A percentile compares a stretch with the other conserved stretches of the same genome.
Evolutionary conservation across 1,140 invertebrate species (phyloP).

Genomic region (Saccostrea glomerata): DNA sequence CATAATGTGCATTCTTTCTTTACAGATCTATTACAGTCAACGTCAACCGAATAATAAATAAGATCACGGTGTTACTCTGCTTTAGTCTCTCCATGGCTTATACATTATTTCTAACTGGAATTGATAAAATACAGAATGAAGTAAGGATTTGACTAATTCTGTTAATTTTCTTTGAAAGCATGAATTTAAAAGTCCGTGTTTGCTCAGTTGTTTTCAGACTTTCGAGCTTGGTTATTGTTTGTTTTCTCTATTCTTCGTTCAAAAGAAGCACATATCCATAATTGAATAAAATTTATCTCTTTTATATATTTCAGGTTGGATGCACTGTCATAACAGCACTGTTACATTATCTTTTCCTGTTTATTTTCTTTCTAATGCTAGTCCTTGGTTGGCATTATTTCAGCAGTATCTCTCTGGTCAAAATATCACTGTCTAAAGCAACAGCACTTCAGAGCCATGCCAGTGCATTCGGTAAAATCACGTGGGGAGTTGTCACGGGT

Average conservation of each 20-base stretch:
- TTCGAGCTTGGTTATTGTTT: too few relatives aligned
- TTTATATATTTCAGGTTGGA: not conserved
- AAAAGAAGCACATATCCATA: too few relatives aligned
- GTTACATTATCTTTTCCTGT: not conserved
- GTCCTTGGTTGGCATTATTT: not conserved
- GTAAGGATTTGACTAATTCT: not conserved
- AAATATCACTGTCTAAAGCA: not conserved
- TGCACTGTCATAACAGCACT: slow-evolving; percentile 22
- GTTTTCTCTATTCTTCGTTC: too few relatives aligned
- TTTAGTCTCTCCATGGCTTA: not conserved
- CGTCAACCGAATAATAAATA: not conserved
- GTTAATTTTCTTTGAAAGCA: too few relatives aligned
- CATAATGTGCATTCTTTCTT: not conserved
- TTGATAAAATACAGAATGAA: not conserved
- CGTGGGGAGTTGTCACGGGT: not conserved
- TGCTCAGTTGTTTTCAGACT: too few relatives aligned
- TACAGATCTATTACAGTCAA: not conserved
- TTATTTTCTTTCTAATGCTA: not conserved
- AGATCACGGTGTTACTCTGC: not conserved
- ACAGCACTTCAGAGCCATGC: slow-evolving; percentile 48
- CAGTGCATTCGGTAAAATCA: not conserved
- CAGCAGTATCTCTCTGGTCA: not conserved
- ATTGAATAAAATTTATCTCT: too few relatives aligned
- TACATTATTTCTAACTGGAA: not conserved
- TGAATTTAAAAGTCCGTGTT: too few relatives aligned